These are phyloP conservation scores for Lepus timidus DNA, from an alignment of 2,113 vertebrate genomes.

Conservation along the genomic window DNA sequence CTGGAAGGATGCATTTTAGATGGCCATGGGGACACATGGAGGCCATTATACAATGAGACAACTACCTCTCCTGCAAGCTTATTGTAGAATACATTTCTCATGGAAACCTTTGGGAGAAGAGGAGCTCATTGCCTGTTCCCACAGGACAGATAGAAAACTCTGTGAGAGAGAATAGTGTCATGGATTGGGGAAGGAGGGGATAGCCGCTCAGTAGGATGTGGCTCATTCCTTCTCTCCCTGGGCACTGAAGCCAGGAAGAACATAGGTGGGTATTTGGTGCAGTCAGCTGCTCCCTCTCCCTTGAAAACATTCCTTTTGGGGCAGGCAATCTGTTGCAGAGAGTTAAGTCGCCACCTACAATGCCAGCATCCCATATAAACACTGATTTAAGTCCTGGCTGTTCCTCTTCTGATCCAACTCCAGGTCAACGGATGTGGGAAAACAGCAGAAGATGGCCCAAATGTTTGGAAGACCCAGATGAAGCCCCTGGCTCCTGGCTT, in stretches of 20 bases:
- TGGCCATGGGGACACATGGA: background rate
- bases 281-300: background rate
- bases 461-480: too few species aligned
- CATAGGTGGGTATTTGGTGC: background rate
- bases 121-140: background rate
- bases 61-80: background rate
- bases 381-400: too few species aligned
- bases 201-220: background rate
- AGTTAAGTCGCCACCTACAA: too few species aligned
- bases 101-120: background rate
- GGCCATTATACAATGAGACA: background rate
- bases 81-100: background rate
- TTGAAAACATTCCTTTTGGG: background rate
- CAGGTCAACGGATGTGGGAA: too few species aligned
- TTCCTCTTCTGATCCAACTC: too few species aligned
- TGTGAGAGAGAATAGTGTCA: background rate
- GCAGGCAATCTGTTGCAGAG: too few species aligned
- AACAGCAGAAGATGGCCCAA: too few species aligned
- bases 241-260: background rate
- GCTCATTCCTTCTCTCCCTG: background rate
- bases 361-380: too few species aligned
- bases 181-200: background rate
- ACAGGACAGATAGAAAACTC: background rate
- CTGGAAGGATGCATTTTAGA: background rate
- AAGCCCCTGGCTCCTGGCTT: too few species aligned